phyloP scores from a whole-genome alignment of 2,797 vertebrate genomes.

The Loris lydekkerianus region DNA sequence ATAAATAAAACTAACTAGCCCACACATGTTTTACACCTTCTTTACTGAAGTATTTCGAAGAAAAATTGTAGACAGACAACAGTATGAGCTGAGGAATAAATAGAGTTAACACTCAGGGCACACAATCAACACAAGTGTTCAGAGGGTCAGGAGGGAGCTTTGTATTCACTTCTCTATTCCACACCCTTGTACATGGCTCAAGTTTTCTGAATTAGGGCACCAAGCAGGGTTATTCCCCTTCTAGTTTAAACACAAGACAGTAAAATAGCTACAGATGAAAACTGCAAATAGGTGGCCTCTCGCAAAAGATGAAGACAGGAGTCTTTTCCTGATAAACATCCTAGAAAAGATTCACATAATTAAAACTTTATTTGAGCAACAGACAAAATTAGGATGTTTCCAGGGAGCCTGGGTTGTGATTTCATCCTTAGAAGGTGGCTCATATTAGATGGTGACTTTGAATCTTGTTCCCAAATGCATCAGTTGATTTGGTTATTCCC shows the following conservation, averaged over 20 bases:
- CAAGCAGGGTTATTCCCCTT: not conserved
- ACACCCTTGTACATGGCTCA: too few species aligned
- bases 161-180: not conserved
- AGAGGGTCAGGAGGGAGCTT: not conserved
- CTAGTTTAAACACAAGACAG: not conserved
- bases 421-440: not conserved
- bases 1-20: not conserved
- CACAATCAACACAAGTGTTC: not conserved
- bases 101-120: not conserved
- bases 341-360: not conserved
- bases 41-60: not conserved
- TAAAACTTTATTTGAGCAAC: not conserved
- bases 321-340: not conserved
- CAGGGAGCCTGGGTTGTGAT: not conserved
- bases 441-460: not conserved
- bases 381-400: not conserved
- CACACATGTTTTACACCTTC: not conserved
- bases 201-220: not conserved
- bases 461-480: not conserved
- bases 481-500: not conserved
- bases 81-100: not conserved
- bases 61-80: not conserved
- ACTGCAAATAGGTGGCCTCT: not conserved
- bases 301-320: not conserved
- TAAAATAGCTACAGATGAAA: not conserved